Evolutionary conservation across 2,113 vertebrate genomes (phyloP), one percentile per base, ranked within the genome.

Genomic region (Pristiophorus japonicus): DNA sequence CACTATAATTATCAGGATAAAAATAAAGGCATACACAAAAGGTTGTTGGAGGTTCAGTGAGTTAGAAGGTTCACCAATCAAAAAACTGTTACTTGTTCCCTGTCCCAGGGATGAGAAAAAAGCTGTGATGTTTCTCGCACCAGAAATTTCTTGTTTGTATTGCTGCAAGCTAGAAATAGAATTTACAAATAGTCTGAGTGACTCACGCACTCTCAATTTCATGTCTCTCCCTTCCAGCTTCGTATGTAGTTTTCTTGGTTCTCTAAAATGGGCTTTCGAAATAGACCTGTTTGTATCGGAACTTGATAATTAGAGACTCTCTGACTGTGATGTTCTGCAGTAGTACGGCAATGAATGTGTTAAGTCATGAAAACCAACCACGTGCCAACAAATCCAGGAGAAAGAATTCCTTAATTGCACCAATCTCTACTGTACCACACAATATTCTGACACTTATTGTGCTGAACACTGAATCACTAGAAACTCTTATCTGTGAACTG

Each of bases 401-500:
- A 94, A 94, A 47, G 63, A 27, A 38, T 42, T 94, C 38, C 38
- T 94, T 38, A 66, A 45, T 45, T 66, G 63, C 62, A 38, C 18
- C 20, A 42, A 67, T 94, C 63, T 45, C n/a, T n/a, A 65, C 24
- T 20, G 91, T 94, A 94, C 92, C 38, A 67, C 12, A 67, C n/a
- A 94, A 34, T 30, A 42, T 67, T 94, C 92, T 94, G 92, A 94
- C 63, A 94, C 38, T 27, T 94, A 94, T 94, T 94, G 63, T 94
- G 65, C 92, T 66, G 92, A 94, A 67, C 92, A 42, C 63, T 94
- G 62, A 67, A 42, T 94, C n/a, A 66, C 38, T 11, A 67, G 91
- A 94, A 94, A 67, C 65, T 92, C 62, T 91, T 65, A 45, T 94
- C 87, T 62, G 30, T 91, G 12, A 34, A 91, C 30, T 90, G 55